A percentile compares a stretch with the other conserved stretches of the same genome.
These are phyloP conservation scores for Anaspis maculata DNA, from an alignment of 2,888 invertebrate genomes.

Conservation along the genomic window DNA sequence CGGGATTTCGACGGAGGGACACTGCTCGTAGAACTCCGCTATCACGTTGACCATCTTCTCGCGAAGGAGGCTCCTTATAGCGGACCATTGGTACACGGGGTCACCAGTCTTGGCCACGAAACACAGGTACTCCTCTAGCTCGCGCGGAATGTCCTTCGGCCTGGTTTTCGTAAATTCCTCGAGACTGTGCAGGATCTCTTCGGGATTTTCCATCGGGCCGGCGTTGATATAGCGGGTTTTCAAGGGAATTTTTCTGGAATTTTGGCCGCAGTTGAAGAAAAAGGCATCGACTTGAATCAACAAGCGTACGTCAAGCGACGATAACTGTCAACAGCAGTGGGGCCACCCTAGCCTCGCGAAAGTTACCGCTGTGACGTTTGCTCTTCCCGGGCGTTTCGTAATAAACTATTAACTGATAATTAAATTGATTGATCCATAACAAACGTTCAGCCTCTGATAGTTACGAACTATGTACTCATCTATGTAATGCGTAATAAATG, in stretches of 20 bases:
- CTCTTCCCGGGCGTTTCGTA: too few species aligned
- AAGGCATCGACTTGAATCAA: slow-evolving; percentile 10
- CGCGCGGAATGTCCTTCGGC: slow-evolving; percentile 75
- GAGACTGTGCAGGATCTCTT: slow-evolving; percentile 73
- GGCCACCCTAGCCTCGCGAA: slow-evolving; percentile 4
- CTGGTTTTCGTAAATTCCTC: slow-evolving; percentile 72
- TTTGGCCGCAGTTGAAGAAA: slow-evolving; percentile 7
- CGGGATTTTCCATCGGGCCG: slow-evolving; percentile 84
- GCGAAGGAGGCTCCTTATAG: slow-evolving; percentile 79
- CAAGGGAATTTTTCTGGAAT: slow-evolving; percentile 8
- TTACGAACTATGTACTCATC: too few species aligned
- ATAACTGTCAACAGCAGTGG: slow-evolving; percentile 20
- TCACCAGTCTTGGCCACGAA: slow-evolving; percentile 92
- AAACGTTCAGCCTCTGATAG: too few species aligned
- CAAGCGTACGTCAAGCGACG: slow-evolving; percentile 18
- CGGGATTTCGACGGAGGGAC: slow-evolving; percentile 66
- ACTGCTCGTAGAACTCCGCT: slow-evolving; percentile 77
- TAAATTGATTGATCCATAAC: too few species aligned
- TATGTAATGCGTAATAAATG: too few species aligned
- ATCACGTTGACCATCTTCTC: slow-evolving; percentile 82
- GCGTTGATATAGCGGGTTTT: too few species aligned
- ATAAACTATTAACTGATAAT: too few species aligned
- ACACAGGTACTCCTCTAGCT: slow-evolving; percentile 80
- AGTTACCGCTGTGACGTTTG: not conserved
- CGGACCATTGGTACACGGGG: slow-evolving; percentile 86